Percentiles rank a stretch among this genome's conserved stretches.
These are phyloP conservation scores for Rhinichthys klamathensis DNA, from an alignment of 2,113 vertebrate species.

Conservation along the genomic window DNA sequence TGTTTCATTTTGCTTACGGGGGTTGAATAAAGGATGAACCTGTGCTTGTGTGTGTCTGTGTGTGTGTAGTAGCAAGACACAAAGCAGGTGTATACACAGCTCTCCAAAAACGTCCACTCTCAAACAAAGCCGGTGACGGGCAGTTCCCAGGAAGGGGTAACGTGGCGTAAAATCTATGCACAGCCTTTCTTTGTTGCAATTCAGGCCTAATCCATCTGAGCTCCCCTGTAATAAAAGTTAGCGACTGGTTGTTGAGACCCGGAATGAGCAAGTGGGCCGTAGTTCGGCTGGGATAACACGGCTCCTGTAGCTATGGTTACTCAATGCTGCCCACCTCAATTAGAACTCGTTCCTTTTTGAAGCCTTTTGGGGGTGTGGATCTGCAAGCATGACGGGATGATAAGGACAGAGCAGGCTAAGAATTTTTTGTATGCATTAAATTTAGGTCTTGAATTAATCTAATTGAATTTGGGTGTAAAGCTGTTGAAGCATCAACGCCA, in stretches of 20 bases:
- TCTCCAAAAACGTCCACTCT: slow-evolving; percentile 18
- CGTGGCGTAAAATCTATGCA: slow-evolving; percentile 66
- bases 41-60: slow-evolving; percentile 7
- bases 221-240: slow-evolving; percentile 61
- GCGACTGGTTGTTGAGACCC: slow-evolving; percentile 48
- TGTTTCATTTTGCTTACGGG: slow-evolving; percentile 44
- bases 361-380: background rate
- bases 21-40: slow-evolving; percentile 36
- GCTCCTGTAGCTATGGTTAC: slow-evolving; percentile 60
- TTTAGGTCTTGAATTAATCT: background rate
- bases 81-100: slow-evolving; percentile 58
- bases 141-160: slow-evolving; percentile 64
- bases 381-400: background rate
- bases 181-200: slow-evolving; percentile 54
- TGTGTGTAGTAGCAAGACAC: background rate
- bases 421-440: background rate
- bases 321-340: slow-evolving; percentile 20
- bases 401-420: background rate
- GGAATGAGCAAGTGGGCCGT: slow-evolving; percentile 30
- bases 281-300: slow-evolving; percentile 29
- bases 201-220: slow-evolving; percentile 60
- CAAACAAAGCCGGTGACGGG: slow-evolving; percentile 50
- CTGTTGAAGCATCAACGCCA: background rate
- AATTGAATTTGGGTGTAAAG: background rate
- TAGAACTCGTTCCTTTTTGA: slow-evolving; percentile 7